These are phyloP conservation scores for Bos javanicus DNA, from an alignment of 2,113 vertebrate species.

Conservation along the genomic window DNA sequence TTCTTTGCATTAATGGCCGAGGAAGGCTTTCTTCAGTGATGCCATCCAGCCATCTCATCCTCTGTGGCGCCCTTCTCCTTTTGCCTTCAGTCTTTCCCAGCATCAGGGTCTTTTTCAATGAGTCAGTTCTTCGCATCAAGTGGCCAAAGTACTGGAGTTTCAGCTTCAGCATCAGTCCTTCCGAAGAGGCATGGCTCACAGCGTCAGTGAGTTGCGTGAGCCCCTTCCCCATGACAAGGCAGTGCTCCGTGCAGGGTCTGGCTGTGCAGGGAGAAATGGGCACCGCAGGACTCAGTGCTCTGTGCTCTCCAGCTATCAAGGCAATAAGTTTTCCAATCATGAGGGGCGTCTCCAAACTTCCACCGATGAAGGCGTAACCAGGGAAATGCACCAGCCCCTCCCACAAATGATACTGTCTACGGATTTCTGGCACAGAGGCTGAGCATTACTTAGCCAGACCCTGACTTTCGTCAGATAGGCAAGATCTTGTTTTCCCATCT, in stretches of 20 bases:
- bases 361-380: background rate
- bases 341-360: background rate
- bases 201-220: rapidly evolving
- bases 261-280: background rate
- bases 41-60: rapidly evolving
- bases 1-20: too few species aligned
- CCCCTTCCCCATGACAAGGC: background rate
- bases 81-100: background rate
- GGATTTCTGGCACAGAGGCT: background rate
- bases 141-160: background rate
- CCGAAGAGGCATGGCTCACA: background rate
- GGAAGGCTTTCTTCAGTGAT: too few species aligned
- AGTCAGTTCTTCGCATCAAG: rapidly evolving
- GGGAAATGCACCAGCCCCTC: background rate
- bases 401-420: background rate
- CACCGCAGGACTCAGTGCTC: background rate
- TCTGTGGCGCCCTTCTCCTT: background rate
- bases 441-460: background rate
- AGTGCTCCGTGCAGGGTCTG: rapidly evolving
- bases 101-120: background rate
- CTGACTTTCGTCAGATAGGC: background rate
- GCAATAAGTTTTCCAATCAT: background rate
- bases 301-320: background rate
- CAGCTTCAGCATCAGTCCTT: background rate
- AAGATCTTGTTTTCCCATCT: background rate